These are phyloP conservation scores for Cisticola juncidis DNA, from an alignment of 2,113 vertebrate genomes.

Conservation along the genomic window DNA sequence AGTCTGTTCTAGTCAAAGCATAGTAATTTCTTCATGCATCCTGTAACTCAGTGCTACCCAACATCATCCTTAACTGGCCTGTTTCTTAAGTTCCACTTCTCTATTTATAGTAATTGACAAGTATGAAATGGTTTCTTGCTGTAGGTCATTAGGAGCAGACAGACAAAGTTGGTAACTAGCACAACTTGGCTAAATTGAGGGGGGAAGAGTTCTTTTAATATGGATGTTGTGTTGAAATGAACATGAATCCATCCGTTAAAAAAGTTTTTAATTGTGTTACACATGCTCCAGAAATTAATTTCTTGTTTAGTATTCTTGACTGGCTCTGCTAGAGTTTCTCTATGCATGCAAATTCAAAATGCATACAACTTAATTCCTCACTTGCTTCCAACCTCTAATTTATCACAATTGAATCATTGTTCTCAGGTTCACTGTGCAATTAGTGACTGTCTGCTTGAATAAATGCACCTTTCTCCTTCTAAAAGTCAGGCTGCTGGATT, in stretches of 20 bases:
- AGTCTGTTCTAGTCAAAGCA: neutral
- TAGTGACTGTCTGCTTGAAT: neutral
- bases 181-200: neutral
- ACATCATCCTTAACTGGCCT: neutral
- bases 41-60: neutral
- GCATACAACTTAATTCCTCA: neutral
- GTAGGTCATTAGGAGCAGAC: neutral
- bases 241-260: neutral
- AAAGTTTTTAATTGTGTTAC: neutral
- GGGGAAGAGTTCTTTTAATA: neutral
- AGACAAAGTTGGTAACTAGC: neutral
- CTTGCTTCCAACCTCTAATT: conserved; percentile 6
- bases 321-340: neutral
- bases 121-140: neutral
- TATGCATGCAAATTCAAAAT: neutral
- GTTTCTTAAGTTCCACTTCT: neutral
- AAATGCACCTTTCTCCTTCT: neutral
- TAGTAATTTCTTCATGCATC: neutral
- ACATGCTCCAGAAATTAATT: neutral
- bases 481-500: neutral
- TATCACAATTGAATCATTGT: conserved; percentile 10
- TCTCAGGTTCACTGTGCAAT: conserved; percentile 6
- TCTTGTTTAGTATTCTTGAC: conserved; percentile 9
- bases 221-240: neutral
- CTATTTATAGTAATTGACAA: neutral